Evolutionary conservation across 2,888 invertebrate genomes (phyloP).

Genomic region (Endotricha flammealis): DNA sequence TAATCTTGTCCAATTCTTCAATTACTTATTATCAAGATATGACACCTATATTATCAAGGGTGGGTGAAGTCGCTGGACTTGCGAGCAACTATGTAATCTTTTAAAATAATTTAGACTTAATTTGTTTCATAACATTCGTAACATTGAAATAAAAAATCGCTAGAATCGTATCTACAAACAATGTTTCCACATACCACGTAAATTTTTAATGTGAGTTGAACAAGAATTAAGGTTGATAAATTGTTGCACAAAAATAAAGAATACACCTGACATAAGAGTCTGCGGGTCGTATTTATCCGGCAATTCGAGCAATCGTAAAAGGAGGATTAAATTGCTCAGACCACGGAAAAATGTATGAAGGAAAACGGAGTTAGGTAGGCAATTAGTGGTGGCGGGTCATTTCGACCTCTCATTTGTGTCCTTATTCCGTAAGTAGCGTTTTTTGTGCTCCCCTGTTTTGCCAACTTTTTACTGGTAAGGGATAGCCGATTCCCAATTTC

Average conservation of each 20-base stretch:
- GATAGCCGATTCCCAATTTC: too few relatives aligned
- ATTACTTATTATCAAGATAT: too few relatives aligned
- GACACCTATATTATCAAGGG: too few relatives aligned
- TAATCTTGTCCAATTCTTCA: too few relatives aligned
- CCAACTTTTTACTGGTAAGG: not conserved
- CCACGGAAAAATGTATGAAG: conserved; percentile 14
- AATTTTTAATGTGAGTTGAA: not conserved
- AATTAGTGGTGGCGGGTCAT: conserved; percentile 14
- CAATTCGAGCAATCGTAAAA: conserved; percentile 16
- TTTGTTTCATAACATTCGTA: too few relatives aligned
- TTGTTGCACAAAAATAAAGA: not conserved
- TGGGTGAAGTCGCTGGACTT: too few relatives aligned
- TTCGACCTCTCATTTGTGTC: conserved; percentile 7
- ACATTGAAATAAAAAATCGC: too few relatives aligned
- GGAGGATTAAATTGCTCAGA: conserved; percentile 17
- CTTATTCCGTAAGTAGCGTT: conserved; percentile 5
- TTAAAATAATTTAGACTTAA: too few relatives aligned
- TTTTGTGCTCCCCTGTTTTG: not conserved
- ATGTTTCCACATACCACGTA: too few relatives aligned
- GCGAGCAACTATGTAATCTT: too few relatives aligned
- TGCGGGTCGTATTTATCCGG: conserved; percentile 10
- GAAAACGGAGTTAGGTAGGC: conserved; percentile 8
- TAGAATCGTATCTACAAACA: too few relatives aligned
- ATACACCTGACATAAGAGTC: conserved; percentile 6
- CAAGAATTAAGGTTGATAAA: not conserved